These are phyloP conservation scores for Chrysopilus asiliformis DNA, from an alignment of 2,888 invertebrate genomes.

Conservation along the genomic window DNA sequence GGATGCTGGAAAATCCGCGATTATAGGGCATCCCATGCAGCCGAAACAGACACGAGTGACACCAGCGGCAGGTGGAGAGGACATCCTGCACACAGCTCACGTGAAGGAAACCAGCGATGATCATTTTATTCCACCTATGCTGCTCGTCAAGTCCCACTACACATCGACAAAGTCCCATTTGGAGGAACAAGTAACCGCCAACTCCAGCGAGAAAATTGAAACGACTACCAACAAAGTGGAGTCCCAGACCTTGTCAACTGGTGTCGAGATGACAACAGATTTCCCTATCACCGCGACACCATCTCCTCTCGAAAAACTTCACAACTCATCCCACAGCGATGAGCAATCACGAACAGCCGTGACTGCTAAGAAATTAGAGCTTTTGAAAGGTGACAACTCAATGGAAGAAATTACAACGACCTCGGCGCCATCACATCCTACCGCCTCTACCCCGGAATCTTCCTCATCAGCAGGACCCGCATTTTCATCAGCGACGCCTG, in stretches of 20 bases:
- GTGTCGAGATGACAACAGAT: slow-evolving; percentile 1
- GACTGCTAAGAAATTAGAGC: not conserved
- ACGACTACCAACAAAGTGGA: slow-evolving; percentile 3
- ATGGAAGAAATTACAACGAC: not conserved
- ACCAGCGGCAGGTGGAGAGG: slow-evolving; percentile 11
- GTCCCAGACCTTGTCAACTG: slow-evolving; percentile 1
- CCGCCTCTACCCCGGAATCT: slow-evolving; percentile 11
- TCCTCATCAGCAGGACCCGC: not conserved
- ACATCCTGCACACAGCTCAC: slow-evolving; percentile 9
- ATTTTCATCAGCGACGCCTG: not conserved
- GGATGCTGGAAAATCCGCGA: slow-evolving; percentile 17
- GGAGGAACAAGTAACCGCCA: slow-evolving; percentile 2
- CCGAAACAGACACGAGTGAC: slow-evolving; percentile 15
- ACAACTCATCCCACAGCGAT: slow-evolving; percentile 2
- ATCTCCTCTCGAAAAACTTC: slow-evolving; percentile 2
- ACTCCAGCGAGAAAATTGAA: slow-evolving; percentile 5
- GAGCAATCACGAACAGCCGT: too few species aligned
- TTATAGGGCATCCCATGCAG: slow-evolving; percentile 31
- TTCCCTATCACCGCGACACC: slow-evolving; percentile 4
- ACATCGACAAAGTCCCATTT: slow-evolving; percentile 23
- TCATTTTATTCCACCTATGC: slow-evolving; percentile 36
- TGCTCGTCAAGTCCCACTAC: slow-evolving; percentile 35
- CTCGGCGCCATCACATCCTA: not conserved
- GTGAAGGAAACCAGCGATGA: slow-evolving; percentile 30
- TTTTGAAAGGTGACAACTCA: too few species aligned